Base-by-base conservation (phyloP, 2,113 vertebrate genomes). In the Varanus komodoensis region DNA sequence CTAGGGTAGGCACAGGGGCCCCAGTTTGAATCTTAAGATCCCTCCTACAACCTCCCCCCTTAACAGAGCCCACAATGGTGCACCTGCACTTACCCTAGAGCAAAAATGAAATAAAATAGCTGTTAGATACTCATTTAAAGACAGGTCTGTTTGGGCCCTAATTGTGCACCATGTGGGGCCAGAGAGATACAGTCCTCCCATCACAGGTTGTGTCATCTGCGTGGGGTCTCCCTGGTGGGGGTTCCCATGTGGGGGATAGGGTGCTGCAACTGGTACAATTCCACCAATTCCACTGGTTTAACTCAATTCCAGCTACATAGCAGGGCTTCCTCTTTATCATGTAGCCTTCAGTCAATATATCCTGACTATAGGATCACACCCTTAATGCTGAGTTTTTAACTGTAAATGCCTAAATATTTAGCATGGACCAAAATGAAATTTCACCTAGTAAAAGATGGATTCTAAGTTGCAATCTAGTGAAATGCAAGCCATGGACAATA, bases 401-500 rank as follows among this genome's bases (percentile, higher is more conserved):
- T 34, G 64, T 71, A 54, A 69, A 34, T 81, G 69, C 50, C 87
- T 69, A 69, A 81, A 69, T 88, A 48, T 71, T 82, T 57, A 82
- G 68, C 64, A 88, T 19, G 71, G 50, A 82, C 6, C 1, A 9
- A 73, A 82, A 88, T 71, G 78, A 71, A 54, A 88, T 48, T 81
- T 89, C 48, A 50, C 17, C 32, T 89, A 44, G 68, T 84, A 77
- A 84, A 86, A 86, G 61, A 85, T 77, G 77, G 29, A 84, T 77
- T 84, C 29, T 89, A 57, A 84, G 68, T 86, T 90, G 77, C 11
- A 25, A 48, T 44, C 52, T 86, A 48, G 54, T 86, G n/a, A 81
- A 61, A 25, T 90, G 44, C 69, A 25, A 57, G 69, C 34, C 68
- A 71, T 73, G 77, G 48, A 86, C 81, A 90, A 86, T 81, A 90